Evolutionary conservation across 2,888 invertebrate species (phyloP).

Genomic region (Norana najaformis): DNA sequence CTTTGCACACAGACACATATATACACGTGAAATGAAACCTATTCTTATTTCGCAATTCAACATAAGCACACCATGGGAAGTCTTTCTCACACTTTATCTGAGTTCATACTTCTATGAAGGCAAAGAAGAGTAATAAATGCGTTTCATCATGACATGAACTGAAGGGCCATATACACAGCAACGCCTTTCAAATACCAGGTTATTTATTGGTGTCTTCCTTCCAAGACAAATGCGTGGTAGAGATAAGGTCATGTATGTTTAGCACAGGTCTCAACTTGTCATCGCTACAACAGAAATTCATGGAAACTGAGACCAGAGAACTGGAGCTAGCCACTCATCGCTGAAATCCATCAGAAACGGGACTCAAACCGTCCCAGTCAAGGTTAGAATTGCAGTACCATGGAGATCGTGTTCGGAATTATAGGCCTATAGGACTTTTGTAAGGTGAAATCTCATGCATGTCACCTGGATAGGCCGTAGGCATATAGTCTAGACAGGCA

Average conservation of each 20-base stretch:
- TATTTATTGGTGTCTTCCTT: background rate
- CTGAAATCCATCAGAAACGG: background rate
- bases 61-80: background rate
- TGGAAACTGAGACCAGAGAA: background rate
- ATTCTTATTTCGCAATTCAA: background rate
- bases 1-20: background rate
- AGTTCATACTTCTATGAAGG: background rate
- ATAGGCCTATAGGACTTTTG: background rate
- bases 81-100: background rate
- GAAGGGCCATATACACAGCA: background rate
- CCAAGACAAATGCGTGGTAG: background rate
- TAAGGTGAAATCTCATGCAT: background rate
- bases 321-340: background rate
- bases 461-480: background rate
- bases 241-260: background rate
- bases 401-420: background rate
- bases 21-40: background rate
- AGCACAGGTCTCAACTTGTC: background rate
- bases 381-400: background rate
- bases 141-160: slow-evolving; percentile 1
- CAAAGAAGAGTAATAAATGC: background rate
- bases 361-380: background rate
- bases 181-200: background rate
- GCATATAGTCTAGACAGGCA: background rate
- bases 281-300: background rate